A percentile compares a stretch with the other conserved stretches of the same genome.
Evolutionary conservation across 2,888 invertebrate species (phyloP).

Genomic region (Rhagophthalmus giganteus): DNA sequence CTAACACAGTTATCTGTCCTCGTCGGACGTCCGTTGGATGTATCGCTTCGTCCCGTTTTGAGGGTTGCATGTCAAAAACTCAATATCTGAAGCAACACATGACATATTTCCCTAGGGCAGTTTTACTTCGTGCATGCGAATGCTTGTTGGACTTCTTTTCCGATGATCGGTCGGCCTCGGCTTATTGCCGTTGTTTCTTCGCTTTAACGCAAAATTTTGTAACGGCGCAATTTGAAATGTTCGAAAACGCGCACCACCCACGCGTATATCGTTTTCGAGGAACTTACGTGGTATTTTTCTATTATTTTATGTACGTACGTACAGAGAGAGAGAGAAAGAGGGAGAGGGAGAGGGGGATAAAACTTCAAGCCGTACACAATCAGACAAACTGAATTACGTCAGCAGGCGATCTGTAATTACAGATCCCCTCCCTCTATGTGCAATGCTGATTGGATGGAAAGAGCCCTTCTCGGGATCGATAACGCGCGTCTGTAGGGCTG

Average conservation of each 20-base stretch:
- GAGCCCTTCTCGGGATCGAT: conserved; percentile 42
- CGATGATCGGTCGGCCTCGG: conserved; percentile 23
- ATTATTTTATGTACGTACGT: too few species aligned
- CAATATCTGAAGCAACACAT: conserved; percentile 40
- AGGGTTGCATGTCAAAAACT: conserved; percentile 40
- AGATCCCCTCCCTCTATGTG: conserved; percentile 25
- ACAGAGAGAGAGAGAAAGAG: too few species aligned
- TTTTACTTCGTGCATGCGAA: conserved; percentile 37
- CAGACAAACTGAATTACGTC: conserved; percentile 33
- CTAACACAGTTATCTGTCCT: conserved; percentile 21
- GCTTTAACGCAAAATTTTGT: too few species aligned
- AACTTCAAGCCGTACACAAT: conserved; percentile 30
- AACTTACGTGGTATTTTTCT: too few species aligned
- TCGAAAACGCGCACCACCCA: background rate
- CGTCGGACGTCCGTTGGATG: conserved; percentile 9
- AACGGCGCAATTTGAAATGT: too few species aligned
- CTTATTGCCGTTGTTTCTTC: background rate
- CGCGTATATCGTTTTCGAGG: too few species aligned
- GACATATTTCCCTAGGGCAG: conserved; percentile 41
- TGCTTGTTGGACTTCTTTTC: conserved; percentile 27
- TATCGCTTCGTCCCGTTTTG: conserved; percentile 16
- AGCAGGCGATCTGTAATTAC: conserved; percentile 32
- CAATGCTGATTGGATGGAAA: conserved; percentile 40
- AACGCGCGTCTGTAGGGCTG: conserved; percentile 41
- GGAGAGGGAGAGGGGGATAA: too few species aligned